Evolutionary conservation across 2,888 invertebrate genomes (phyloP).

Genomic region (Catocala nupta): DNA sequence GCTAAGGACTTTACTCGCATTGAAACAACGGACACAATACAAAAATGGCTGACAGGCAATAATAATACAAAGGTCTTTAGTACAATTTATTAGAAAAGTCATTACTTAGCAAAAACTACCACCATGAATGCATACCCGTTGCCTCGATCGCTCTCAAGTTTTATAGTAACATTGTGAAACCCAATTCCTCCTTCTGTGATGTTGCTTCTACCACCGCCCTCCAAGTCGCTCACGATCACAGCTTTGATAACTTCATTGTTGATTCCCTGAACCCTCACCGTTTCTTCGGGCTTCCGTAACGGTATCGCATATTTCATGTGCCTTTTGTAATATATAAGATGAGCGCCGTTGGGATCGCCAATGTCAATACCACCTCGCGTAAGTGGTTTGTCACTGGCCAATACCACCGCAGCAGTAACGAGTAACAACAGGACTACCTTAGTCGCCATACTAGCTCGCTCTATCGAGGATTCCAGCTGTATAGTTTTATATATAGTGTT

Average conservation of each 20-base stretch:
- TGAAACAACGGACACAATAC: too few species aligned
- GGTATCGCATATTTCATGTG: conserved; percentile 47
- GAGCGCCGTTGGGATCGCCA: conserved; percentile 30
- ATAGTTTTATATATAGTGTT: too few species aligned
- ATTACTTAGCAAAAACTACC: conserved; percentile 50
- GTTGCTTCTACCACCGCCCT: conserved; percentile 3
- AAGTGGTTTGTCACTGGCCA: neutral
- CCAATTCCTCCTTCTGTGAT: conserved; percentile 51
- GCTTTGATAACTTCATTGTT: conserved; percentile 15
- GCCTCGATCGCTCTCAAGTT: conserved; percentile 46
- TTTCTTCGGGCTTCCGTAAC: conserved; percentile 42
- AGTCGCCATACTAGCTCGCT: conserved; percentile 25
- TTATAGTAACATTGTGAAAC: conserved; percentile 47
- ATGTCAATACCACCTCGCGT: conserved; percentile 15
- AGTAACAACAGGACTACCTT: conserved; percentile 31
- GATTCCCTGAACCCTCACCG: conserved; percentile 32
- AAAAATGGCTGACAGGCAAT: too few species aligned
- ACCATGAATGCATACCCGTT: conserved; percentile 56
- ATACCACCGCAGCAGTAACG: conserved; percentile 4
- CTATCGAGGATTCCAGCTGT: conserved; percentile 5
- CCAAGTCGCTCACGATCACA: conserved; percentile 12
- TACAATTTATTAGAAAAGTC: neutral
- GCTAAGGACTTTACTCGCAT: too few species aligned
- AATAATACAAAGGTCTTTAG: too few species aligned
- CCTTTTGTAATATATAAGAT: conserved; percentile 49